Percentiles rank a stretch among this genome's conserved stretches.
Evolutionary conservation across 2,113 vertebrate genomes (phyloP).

Genomic region (Xenopus tropicalis): DNA sequence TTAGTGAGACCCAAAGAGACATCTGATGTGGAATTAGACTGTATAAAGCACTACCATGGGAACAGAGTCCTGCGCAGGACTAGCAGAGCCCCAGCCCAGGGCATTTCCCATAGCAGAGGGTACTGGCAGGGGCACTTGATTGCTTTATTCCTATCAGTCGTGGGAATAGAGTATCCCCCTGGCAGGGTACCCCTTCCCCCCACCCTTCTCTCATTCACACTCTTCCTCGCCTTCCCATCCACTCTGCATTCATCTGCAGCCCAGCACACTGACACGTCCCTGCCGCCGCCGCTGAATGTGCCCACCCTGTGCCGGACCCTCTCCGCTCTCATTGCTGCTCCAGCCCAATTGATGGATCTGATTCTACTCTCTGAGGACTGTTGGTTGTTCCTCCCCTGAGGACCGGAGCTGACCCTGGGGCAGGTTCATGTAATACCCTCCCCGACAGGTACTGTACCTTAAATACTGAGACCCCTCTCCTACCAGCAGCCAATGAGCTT

Average conservation of each 20-base stretch:
- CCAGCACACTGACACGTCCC: background rate
- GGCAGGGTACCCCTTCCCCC: background rate
- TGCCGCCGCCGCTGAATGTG: too few relatives aligned
- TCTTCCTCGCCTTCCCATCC: background rate
- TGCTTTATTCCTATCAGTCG: background rate
- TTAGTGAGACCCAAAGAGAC: too few relatives aligned
- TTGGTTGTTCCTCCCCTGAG: background rate
- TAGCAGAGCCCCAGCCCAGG: too few relatives aligned
- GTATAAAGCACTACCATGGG: too few relatives aligned
- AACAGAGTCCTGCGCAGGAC: too few relatives aligned
- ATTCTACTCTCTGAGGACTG: slow-evolving; percentile 23
- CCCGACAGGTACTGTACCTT: slow-evolving; percentile 7
- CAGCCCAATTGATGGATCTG: background rate
- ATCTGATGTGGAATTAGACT: too few relatives aligned
- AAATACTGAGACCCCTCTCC: background rate
- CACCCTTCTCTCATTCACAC: background rate
- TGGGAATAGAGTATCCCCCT: too few relatives aligned
- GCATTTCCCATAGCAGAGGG: too few relatives aligned
- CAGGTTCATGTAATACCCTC: background rate
- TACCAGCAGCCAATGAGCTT: slow-evolving; percentile 29
- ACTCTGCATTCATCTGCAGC: slow-evolving; percentile 11
- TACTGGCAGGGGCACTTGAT: background rate
- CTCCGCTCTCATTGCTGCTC: background rate
- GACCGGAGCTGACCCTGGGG: background rate
- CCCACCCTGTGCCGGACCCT: background rate